Conservation (phyloP, 2,113 vertebrate genomes). For the Sisor rabdophorus region DNA sequence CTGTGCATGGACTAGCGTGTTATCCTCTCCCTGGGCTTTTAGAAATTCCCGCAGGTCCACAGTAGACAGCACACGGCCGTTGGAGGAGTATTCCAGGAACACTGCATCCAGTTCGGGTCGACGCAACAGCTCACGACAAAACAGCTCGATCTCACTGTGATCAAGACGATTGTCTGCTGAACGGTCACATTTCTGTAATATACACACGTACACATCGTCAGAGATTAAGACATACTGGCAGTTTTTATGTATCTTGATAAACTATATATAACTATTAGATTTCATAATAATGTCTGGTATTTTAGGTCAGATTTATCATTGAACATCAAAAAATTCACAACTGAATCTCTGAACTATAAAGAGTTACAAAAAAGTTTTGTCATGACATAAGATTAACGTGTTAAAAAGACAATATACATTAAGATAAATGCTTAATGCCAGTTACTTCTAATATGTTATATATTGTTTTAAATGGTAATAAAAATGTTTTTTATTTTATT, state of each 20-base stretch:
- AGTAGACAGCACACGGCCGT: constrained; percentile 77
- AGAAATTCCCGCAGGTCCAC: constrained; percentile 85
- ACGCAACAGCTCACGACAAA: constrained; percentile 81
- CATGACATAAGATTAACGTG: no score
- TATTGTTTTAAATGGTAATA: no score
- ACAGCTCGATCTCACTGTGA: constrained; percentile 83
- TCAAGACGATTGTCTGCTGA: constrained; percentile 82
- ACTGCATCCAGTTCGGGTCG: constrained; percentile 85
- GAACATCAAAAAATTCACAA: no score
- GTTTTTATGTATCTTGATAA: background rate
- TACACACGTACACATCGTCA: background rate
- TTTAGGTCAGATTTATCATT: no score
- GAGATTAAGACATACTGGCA: background rate
- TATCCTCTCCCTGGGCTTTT: constrained; percentile 81
- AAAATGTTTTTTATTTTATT: no score
- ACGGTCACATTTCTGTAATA: constrained; percentile 81
- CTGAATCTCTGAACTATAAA: no score
- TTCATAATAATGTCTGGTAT: no score
- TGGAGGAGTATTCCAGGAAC: constrained; percentile 78
- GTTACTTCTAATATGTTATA: no score
- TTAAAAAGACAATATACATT: no score
- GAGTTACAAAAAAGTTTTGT: no score
- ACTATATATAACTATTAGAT: no score
- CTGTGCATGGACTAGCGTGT: constrained; percentile 68
- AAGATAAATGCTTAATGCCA: no score